phyloP scores from a whole-genome alignment of 2,113 vertebrate genomes.

The Oenanthe melanoleuca region DNA sequence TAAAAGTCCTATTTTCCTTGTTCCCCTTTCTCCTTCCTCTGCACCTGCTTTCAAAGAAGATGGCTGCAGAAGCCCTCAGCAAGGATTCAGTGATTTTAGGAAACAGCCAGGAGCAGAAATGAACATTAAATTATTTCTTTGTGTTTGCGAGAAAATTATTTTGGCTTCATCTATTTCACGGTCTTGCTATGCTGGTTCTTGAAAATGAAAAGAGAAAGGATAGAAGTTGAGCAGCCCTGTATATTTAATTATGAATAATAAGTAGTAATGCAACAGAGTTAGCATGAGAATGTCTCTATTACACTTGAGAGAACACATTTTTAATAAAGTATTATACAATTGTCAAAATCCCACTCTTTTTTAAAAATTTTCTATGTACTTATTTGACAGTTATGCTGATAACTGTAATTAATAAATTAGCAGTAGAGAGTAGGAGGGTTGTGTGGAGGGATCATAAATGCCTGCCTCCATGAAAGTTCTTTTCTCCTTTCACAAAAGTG shows the following conservation, averaged over 20 bases:
- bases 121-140: neutral
- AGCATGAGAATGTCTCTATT: constrained; percentile 2
- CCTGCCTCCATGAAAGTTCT: neutral
- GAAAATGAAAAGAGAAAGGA: neutral
- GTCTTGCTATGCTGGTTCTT: neutral
- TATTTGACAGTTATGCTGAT: neutral
- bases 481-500: neutral
- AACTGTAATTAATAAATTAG: constrained; percentile 34
- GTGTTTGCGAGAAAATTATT: neutral
- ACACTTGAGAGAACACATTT: constrained; percentile 9
- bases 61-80: neutral
- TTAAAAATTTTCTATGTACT: neutral
- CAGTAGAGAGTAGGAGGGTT: neutral
- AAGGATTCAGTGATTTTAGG: neutral
- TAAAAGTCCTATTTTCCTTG: neutral
- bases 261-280: neutral
- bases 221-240: neutral
- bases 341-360: neutral
- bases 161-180: neutral
- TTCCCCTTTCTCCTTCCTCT: neutral
- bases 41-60: neutral
- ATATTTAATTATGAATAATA: constrained; percentile 13
- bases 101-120: neutral
- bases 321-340: neutral
- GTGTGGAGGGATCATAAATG: neutral